These are phyloP conservation scores for Cepaea hortensis DNA, from an alignment of 2,888 invertebrate species.

Conservation along the genomic window DNA sequence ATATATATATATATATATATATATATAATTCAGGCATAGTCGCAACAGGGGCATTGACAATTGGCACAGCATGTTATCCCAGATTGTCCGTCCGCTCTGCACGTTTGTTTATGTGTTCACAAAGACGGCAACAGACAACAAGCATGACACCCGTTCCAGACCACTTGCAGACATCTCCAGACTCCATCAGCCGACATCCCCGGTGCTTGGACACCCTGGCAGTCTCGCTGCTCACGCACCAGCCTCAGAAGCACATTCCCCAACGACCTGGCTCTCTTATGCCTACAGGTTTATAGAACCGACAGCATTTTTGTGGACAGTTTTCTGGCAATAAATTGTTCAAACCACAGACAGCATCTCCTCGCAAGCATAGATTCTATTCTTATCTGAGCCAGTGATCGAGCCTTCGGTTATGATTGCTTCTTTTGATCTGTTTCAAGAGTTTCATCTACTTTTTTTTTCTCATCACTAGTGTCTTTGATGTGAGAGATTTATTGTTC, in stretches of 20 bases:
- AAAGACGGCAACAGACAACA: background rate
- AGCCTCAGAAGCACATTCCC: background rate
- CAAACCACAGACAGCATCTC: constrained; percentile 4
- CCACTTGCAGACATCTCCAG: constrained; percentile 28
- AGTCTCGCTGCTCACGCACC: background rate
- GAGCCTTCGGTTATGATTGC: constrained; percentile 29
- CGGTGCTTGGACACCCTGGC: background rate
- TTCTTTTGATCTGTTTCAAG: constrained; percentile 16
- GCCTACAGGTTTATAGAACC: constrained; percentile 6
- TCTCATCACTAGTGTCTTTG: background rate
- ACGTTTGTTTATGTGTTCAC: background rate
- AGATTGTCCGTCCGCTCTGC: too few relatives aligned
- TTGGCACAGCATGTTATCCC: too few relatives aligned
- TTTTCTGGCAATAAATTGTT: constrained; percentile 35
- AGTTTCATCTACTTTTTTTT: constrained; percentile 1
- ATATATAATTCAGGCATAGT: too few relatives aligned
- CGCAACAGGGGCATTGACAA: too few relatives aligned
- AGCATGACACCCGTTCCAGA: constrained; percentile 1
- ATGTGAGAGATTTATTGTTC: constrained; percentile 12
- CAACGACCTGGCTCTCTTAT: background rate
- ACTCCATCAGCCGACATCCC: background rate
- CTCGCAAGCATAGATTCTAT: background rate
- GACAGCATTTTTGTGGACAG: constrained; percentile 22
- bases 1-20: too few relatives aligned
- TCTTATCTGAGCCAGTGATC: constrained; percentile 25